Base-by-base conservation (phyloP, 2,797 vertebrate species). In the Loris lydekkerianus region DNA sequence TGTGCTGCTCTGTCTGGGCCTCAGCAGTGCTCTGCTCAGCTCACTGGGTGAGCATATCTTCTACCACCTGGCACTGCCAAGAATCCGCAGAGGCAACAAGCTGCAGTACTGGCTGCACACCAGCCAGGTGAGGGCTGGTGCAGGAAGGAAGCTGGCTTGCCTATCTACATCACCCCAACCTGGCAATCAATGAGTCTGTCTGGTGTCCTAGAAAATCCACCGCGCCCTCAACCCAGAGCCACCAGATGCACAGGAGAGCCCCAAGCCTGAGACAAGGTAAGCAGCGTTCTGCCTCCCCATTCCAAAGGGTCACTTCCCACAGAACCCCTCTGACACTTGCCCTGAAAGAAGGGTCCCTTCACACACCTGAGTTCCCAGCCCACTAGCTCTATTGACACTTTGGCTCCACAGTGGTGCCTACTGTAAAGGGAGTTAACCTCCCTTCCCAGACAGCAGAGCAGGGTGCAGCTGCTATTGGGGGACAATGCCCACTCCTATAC, bases 21-120 rank as follows among this genome's bases (percentile, higher is more conserved):
- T 99, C 49, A 98, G 98, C 2, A 99, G 99, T 1, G 99, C 99
- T 0, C 97, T 99, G 93, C 99, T 99, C 92, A 99, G 99, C 77
- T 98, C 99, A 0, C 97, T 99, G 29, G 99, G 99, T 0, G 99
- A 99, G 93, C 99, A 99, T 3, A 86, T 99, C 83, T 99, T 99
- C 98, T 99, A 99, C 94, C 98, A 93, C 89, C 98, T 99, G 6
- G 96, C 99, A 63, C 98, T 99, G 94, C 99, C 99, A 0, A 98
- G 98, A 89, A 99, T 99, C 93, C 98, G 99, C 29, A 98, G 98
- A 70, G 97, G 98, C 40, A 98, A 99, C 96, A 99, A 98, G 82
- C 99, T 99, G 93, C 99, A 99, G 95, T 99, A 99, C 95, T 99
- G 99, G 99, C 98, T 99, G 72, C 99, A 99, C 97, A 99, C 99